Percentiles rank a stretch among this genome's conserved stretches.
Conservation (phyloP, 2,888 invertebrate genomes). For the Lasioglossum zephyrum region DNA sequence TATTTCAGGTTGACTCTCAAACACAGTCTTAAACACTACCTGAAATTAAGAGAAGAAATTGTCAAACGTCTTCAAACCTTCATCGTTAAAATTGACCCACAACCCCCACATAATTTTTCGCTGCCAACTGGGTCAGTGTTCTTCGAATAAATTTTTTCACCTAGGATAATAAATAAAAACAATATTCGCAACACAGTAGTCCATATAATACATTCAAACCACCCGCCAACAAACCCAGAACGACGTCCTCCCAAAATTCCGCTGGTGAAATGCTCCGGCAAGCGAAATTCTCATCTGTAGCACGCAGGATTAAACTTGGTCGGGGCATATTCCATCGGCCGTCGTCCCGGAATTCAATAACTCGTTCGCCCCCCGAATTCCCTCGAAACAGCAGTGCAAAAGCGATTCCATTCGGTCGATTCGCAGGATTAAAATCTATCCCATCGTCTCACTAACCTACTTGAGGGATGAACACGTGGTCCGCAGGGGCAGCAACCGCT, state of each 20-base stretch:
- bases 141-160: not conserved
- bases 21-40: no score
- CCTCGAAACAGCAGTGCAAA: not conserved
- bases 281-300: not conserved
- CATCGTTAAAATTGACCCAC: not conserved
- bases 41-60: not conserved
- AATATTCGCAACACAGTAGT: not conserved
- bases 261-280: not conserved
- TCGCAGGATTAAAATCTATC: constrained; percentile 46
- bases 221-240: not conserved
- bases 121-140: not conserved
- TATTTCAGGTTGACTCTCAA: no score
- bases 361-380: not conserved
- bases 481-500: constrained; percentile 87
- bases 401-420: not conserved
- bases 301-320: not conserved
- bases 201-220: not conserved
- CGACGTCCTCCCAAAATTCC: not conserved
- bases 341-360: not conserved
- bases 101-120: not conserved
- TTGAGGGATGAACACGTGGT: constrained; percentile 85
- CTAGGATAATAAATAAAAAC: not conserved
- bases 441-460: constrained; percentile 77
- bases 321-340: not conserved
- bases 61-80: not conserved